Evolutionary conservation across 2,113 vertebrate species (phyloP).

Genomic region (Azemiops feae): DNA sequence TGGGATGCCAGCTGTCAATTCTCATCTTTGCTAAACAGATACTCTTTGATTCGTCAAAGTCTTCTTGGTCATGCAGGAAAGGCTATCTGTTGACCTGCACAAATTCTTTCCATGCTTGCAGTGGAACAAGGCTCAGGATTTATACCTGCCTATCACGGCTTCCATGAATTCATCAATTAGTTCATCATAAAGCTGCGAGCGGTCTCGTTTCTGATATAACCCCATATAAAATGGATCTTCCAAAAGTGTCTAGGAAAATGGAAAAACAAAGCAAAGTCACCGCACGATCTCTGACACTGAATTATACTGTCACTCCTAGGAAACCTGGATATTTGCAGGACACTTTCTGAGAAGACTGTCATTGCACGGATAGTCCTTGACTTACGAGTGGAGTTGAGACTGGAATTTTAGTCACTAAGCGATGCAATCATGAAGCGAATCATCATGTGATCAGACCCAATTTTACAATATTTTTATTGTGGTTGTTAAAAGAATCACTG

Average conservation of each 20-base stretch:
- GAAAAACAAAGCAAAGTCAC: not conserved
- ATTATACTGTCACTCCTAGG: not conserved
- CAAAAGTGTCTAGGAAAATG: conserved; percentile 77
- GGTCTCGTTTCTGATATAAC: conserved; percentile 91
- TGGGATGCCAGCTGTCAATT: not conserved
- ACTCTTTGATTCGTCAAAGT: not conserved
- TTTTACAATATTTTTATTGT: not conserved
- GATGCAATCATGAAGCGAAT: not conserved
- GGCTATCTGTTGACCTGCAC: not conserved
- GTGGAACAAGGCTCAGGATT: not conserved
- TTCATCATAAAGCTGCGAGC: conserved; percentile 88
- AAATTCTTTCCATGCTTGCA: rapidly evolving
- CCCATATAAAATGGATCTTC: conserved; percentile 96
- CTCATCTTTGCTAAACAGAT: not conserved
- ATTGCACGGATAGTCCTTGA: not conserved
- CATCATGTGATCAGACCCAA: not conserved
- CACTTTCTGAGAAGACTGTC: not conserved
- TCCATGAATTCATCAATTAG: conserved; percentile 99
- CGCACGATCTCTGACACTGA: too few species aligned
- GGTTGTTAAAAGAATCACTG: not conserved
- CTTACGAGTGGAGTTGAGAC: not conserved
- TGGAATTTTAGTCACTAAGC: not conserved
- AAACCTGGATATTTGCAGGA: not conserved
- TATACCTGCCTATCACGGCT: conserved; percentile 88
- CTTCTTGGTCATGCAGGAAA: not conserved